Evolutionary conservation across 2,113 vertebrate species (phyloP).

Genomic region (Sapayoa aenigma): DNA sequence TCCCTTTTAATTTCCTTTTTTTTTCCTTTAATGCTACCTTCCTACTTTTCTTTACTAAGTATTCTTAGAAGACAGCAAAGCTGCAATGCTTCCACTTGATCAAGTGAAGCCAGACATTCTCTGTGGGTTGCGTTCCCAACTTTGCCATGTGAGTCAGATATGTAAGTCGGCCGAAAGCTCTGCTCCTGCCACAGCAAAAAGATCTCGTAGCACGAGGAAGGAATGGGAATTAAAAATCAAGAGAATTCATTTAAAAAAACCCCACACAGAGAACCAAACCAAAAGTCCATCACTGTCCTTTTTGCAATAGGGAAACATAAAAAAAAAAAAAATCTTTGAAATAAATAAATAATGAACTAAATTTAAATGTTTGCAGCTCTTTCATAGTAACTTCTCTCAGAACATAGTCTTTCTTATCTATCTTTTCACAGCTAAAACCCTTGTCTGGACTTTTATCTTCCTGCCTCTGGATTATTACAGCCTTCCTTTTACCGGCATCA

Average conservation of each 20-base stretch:
- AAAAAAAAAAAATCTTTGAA: background rate
- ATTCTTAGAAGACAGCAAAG: background rate
- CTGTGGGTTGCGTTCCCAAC: background rate
- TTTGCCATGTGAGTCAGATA: background rate
- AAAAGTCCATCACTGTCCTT: background rate
- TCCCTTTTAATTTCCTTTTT: background rate
- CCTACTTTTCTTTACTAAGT: background rate
- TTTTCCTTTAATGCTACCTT: background rate
- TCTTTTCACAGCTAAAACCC: background rate
- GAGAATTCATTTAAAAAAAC: background rate
- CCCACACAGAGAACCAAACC: background rate
- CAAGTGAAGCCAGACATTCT: background rate
- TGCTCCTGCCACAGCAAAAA: background rate
- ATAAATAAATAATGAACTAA: background rate
- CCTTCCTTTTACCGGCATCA: background rate
- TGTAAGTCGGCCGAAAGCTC: background rate
- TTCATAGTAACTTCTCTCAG: background rate
- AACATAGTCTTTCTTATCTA: background rate
- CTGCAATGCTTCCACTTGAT: background rate
- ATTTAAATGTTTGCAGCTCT: background rate
- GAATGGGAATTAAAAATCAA: background rate
- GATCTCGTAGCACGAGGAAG: background rate
- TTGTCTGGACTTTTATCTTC: background rate
- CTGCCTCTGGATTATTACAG: background rate
- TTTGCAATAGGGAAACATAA: fast-evolving